Evolutionary conservation across 1,140 invertebrate species (phyloP).

Genomic region (Triops cancriformis): DNA sequence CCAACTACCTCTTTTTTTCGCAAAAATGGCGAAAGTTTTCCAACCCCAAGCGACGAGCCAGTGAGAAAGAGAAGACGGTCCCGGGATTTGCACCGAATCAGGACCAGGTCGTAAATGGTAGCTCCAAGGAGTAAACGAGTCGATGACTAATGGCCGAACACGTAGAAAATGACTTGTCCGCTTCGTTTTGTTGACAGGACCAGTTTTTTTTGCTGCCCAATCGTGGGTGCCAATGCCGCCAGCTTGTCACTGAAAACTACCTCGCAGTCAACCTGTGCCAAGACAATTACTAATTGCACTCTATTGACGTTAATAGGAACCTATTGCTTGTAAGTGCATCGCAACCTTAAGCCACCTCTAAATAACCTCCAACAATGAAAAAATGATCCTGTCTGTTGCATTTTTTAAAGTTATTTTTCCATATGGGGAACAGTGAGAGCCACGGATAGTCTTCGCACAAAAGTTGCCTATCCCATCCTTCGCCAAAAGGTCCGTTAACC

Average conservation of each 20-base stretch:
- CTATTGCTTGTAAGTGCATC: neutral
- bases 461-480: neutral
- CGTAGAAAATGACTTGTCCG: conserved; percentile 4
- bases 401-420: no score
- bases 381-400: no score
- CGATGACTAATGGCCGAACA: conserved; percentile 6
- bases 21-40: conserved; percentile 1
- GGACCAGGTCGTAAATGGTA: conserved; percentile 9
- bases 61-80: neutral
- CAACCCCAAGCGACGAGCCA: neutral
- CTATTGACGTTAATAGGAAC: neutral
- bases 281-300: conserved; percentile 10
- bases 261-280: neutral
- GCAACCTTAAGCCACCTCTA: neutral
- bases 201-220: neutral
- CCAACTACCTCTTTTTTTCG: neutral
- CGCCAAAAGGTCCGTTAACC: neutral
- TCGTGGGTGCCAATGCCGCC: conserved; percentile 11
- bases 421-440: neutral
- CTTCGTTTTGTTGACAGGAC: neutral
- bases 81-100: neutral
- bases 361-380: neutral
- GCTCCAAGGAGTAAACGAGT: conserved; percentile 2
- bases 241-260: conserved; percentile 4
- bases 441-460: neutral